Evolutionary conservation across 2,113 vertebrate genomes (phyloP).

Genomic region (Amia ocellicauda): DNA sequence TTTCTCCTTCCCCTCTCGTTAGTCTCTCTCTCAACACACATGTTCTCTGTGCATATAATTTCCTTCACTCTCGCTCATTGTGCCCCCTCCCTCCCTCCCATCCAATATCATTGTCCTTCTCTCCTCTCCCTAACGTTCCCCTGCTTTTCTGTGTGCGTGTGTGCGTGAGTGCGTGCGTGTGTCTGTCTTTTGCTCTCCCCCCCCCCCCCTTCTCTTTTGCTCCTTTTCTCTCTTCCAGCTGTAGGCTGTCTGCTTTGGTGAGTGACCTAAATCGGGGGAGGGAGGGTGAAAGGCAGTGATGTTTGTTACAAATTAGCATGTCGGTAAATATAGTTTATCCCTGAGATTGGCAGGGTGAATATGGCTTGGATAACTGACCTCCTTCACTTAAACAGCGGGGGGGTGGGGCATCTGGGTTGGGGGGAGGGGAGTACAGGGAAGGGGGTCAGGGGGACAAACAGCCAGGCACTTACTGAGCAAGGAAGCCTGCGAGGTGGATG

Average conservation of each 20-base stretch:
- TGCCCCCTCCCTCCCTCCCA: constrained; percentile 16
- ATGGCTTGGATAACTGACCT: too few species aligned
- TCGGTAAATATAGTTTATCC: constrained; percentile 45
- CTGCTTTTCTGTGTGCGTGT: constrained; percentile 22
- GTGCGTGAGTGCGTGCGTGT: too few species aligned
- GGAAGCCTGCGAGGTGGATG: too few species aligned
- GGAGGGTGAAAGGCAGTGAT: constrained; percentile 41
- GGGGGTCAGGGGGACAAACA: background rate
- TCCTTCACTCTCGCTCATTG: constrained; percentile 5
- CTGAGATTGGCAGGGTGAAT: constrained; percentile 28
- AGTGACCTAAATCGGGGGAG: constrained; percentile 59
- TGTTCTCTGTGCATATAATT: background rate
- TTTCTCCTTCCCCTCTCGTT: background rate
- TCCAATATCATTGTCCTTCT: constrained; percentile 36
- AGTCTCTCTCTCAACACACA: constrained; percentile 7
- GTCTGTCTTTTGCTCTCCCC: background rate
- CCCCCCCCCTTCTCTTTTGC: constrained; percentile 6
- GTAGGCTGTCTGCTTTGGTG: constrained; percentile 45
- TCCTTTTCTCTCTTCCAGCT: constrained; percentile 31
- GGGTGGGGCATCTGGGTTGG: constrained; percentile 2
- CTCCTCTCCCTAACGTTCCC: constrained; percentile 27
- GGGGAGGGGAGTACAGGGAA: background rate
- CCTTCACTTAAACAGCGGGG: background rate
- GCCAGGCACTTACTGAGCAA: background rate
- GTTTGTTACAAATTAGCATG: constrained; percentile 51